phyloP scores from a whole-genome alignment of 2,113 vertebrate species.

The Trichechus manatus region DNA sequence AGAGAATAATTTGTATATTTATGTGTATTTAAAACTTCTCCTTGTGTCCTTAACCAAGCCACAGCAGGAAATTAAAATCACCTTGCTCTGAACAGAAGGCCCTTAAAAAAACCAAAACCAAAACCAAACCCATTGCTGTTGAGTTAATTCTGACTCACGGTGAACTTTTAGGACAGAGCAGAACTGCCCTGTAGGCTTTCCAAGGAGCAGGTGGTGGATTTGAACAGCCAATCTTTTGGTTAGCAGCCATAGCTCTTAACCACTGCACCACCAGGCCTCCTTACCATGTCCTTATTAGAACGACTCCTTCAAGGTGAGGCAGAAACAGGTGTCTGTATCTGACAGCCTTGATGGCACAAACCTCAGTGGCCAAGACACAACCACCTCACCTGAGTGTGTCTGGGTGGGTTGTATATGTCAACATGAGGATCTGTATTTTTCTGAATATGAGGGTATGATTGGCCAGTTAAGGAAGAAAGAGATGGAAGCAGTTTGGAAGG shows the following conservation, averaged over 20 bases:
- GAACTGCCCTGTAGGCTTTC: no score
- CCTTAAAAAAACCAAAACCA: no score
- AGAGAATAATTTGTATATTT: neutral
- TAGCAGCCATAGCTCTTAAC: no score
- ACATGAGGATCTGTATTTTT: neutral
- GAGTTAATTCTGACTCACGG: no score
- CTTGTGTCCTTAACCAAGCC: neutral
- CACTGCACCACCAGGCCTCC: no score
- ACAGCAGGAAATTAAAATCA: neutral
- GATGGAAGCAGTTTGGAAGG: neutral
- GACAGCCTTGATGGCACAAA: neutral
- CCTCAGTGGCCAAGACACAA: neutral
- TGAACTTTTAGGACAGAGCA: no score
- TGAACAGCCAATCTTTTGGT: no score
- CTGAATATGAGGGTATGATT: neutral
- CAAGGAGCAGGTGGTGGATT: no score
- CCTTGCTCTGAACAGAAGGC: no score
- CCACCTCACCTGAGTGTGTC: neutral
- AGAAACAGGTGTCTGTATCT: neutral
- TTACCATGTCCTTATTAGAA: neutral
- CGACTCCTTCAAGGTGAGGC: neutral
- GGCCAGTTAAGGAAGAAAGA: neutral
- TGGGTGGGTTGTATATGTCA: neutral
- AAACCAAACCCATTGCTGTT: no score
- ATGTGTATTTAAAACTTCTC: neutral